Conservation (phyloP, 1,140 invertebrate genomes). For the Trichogramma pretiosum region DNA sequence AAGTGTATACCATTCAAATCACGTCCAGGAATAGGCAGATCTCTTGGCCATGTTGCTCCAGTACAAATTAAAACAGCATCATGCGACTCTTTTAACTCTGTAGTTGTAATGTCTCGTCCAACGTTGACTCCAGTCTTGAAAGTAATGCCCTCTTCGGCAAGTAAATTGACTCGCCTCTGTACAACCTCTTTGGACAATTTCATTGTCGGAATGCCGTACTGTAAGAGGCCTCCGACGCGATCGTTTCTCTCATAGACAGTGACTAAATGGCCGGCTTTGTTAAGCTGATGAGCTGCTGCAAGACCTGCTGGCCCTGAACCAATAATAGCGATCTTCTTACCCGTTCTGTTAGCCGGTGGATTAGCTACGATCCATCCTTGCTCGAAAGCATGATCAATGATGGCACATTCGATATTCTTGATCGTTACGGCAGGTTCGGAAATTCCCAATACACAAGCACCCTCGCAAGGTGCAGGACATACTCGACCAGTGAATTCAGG, state of each 20-base stretch:
- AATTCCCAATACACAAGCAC: constrained; percentile 93
- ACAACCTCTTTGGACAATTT: constrained; percentile 91
- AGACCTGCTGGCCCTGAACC: constrained; percentile 93
- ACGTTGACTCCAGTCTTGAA: constrained; percentile 88
- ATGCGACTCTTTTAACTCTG: constrained; percentile 61
- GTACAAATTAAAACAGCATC: constrained; percentile 86
- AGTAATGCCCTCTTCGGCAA: constrained; percentile 82
- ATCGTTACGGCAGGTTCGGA: constrained; percentile 95
- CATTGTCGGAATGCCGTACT: constrained; percentile 98
- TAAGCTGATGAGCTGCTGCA: constrained; percentile 94
- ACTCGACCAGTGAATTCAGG: constrained; percentile 98
- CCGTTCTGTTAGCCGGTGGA: constrained; percentile 65
- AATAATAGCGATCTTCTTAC: constrained; percentile 83
- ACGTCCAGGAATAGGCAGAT: constrained; percentile 76
- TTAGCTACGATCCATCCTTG: constrained; percentile 86
- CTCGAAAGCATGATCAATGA: constrained; percentile 97
- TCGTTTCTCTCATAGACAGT: constrained; percentile 97
- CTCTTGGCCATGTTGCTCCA: constrained; percentile 93
- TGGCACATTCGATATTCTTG: constrained; percentile 98
- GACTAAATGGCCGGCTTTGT: constrained; percentile 80
- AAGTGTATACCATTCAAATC: constrained; percentile 88
- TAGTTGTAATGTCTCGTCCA: constrained; percentile 79
- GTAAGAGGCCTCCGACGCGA: constrained; percentile 84
- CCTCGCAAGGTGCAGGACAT: constrained; percentile 98
- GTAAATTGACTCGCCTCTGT: constrained; percentile 76